A percentile compares a stretch with the other conserved stretches of the same genome.
phyloP scores from a whole-genome alignment of 2,797 vertebrate genomes.

The Coendou prehensilis region DNA sequence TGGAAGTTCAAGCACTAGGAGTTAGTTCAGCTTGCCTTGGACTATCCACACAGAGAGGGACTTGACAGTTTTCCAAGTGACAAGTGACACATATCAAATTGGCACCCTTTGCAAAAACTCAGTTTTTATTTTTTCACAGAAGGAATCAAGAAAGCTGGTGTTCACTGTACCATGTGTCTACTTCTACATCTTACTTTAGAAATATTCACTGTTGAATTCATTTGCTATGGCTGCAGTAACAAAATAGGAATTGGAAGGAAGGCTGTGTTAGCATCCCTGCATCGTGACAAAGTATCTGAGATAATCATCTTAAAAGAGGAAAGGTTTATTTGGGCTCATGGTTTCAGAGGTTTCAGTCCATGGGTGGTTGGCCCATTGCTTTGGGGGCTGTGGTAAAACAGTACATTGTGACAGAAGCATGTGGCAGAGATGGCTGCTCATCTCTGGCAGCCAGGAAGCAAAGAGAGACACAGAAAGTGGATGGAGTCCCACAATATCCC shows the following conservation, averaged over 20 bases:
- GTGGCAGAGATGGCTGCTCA: background rate
- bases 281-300: background rate
- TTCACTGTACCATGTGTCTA: background rate
- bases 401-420: background rate
- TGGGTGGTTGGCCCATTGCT: background rate
- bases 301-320: background rate
- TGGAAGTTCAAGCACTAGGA: background rate
- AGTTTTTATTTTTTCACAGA: background rate
- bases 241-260: background rate
- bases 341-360: background rate
- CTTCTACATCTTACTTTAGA: background rate
- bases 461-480: background rate
- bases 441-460: background rate
- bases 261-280: background rate
- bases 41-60: background rate
- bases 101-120: background rate
- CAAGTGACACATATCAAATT: too few relatives aligned
- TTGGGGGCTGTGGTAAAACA: background rate
- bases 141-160: background rate
- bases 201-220: background rate
- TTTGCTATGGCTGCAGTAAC: background rate
- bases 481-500: background rate
- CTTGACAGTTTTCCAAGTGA: background rate
- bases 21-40: background rate
- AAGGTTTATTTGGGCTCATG: background rate